Conservation (phyloP, 2,797 vertebrate species). For the Austrolebias charrua region DNA sequence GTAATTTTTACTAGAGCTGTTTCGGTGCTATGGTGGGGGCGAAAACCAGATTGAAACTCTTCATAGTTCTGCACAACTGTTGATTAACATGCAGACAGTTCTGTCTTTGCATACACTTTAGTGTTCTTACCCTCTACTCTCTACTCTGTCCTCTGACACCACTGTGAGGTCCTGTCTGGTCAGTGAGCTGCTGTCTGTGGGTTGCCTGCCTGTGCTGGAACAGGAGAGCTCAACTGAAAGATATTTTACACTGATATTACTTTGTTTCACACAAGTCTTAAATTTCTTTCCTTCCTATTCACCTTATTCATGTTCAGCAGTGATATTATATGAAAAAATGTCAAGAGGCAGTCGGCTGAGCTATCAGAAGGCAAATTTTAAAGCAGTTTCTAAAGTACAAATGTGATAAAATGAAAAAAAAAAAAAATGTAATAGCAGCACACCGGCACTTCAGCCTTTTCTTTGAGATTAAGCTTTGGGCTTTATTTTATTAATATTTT, state of each 20-base stretch:
- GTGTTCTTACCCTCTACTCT: no score
- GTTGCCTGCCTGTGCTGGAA: slow-evolving; percentile 12
- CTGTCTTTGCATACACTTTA: no score
- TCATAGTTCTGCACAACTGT: no score
- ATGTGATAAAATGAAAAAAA: slow-evolving; percentile 41
- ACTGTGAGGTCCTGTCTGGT: slow-evolving; percentile 23
- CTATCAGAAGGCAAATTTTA: slow-evolving; percentile 45
- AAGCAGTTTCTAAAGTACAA: slow-evolving; percentile 44
- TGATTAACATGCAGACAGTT: no score
- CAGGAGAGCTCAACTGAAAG: background rate
- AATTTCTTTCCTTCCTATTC: slow-evolving; percentile 12
- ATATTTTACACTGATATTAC: slow-evolving; percentile 16
- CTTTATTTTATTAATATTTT: slow-evolving; percentile 10
- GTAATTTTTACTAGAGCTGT: no score
- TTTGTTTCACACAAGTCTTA: slow-evolving; percentile 23
- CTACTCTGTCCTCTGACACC: slow-evolving; percentile 67
- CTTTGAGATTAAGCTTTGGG: slow-evolving; percentile 31
- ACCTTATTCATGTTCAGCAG: slow-evolving; percentile 25
- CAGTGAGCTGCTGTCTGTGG: slow-evolving; percentile 18
- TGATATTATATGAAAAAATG: slow-evolving; percentile 27
- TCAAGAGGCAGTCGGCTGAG: slow-evolving; percentile 33
- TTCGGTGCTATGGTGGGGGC: no score
- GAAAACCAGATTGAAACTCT: no score
- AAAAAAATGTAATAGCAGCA: slow-evolving; percentile 33
- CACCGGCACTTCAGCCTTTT: slow-evolving; percentile 7